Evolutionary conservation across 2,113 vertebrate species (phyloP).

Genomic region (Mugil cephalus): DNA sequence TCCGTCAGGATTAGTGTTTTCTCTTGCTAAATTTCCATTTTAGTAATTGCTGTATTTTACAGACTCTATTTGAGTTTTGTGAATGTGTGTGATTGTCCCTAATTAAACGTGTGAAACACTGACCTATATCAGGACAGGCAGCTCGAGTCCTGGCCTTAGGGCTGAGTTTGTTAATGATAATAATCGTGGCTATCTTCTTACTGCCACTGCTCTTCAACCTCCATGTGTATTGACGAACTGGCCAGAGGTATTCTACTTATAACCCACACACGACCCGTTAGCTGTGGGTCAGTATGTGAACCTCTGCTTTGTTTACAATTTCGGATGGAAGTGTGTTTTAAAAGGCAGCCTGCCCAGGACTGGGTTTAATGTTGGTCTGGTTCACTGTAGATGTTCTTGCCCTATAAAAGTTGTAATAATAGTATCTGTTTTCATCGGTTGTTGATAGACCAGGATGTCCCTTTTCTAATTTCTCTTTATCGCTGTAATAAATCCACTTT

Average conservation of each 20-base stretch:
- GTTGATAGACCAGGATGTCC: not conserved
- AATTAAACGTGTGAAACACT: slow-evolving; percentile 44
- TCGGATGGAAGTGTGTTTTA: slow-evolving; percentile 5
- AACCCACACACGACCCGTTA: not conserved
- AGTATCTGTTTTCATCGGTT: not conserved
- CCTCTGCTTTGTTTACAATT: slow-evolving; percentile 29
- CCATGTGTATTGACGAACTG: slow-evolving; percentile 1
- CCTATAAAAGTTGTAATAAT: not conserved
- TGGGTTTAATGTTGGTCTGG: not conserved
- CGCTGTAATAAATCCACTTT: slow-evolving; percentile 35
- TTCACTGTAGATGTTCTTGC: not conserved
- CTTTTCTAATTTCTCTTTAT: slow-evolving; percentile 5
- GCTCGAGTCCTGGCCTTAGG: slow-evolving; percentile 1
- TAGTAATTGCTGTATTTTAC: not conserved
- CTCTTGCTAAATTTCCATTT: not conserved
- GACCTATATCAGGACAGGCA: slow-evolving; percentile 40
- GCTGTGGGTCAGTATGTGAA: slow-evolving; percentile 48
- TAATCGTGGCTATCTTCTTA: not conserved
- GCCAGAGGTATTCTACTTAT: slow-evolving; percentile 2
- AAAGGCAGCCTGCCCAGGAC: slow-evolving; percentile 1
- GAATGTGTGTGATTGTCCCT: not conserved
- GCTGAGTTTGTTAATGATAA: not conserved
- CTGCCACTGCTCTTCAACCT: not conserved
- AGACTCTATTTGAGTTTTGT: not conserved
- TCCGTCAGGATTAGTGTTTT: no score